Evolutionary conservation across 2,113 vertebrate species (phyloP).

Genomic region (Galbula dea): DNA sequence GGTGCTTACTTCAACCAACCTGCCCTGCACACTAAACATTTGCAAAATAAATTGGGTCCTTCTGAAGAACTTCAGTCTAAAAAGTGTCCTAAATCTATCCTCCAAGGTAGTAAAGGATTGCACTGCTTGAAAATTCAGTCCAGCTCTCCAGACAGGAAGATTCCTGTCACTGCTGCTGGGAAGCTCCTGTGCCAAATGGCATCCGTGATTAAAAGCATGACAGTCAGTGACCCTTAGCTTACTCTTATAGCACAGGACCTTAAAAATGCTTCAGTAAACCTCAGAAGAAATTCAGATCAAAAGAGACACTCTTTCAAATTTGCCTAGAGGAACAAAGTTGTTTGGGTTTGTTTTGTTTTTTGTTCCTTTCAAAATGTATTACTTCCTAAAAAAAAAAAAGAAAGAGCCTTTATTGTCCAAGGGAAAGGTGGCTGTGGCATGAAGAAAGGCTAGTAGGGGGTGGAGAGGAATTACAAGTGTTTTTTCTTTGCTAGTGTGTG

Average conservation of each 20-base stretch:
- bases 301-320: neutral
- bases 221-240: slow-evolving; percentile 12
- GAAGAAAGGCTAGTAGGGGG: neutral
- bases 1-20: neutral
- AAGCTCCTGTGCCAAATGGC: neutral
- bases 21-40: neutral
- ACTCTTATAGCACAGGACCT: neutral
- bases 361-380: neutral
- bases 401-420: neutral
- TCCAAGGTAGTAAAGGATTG: neutral
- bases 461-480: neutral
- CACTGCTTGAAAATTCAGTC: neutral
- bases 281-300: slow-evolving; percentile 7
- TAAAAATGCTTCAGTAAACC: slow-evolving; percentile 40
- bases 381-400: neutral
- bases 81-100: neutral
- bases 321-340: neutral
- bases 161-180: neutral
- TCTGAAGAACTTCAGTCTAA: neutral
- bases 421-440: neutral
- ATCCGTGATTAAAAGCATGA: neutral
- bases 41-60: neutral
- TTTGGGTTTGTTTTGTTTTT: neutral
- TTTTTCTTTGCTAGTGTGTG: neutral
- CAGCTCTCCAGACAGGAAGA: neutral